Base-by-base conservation (phyloP, 2,888 invertebrate genomes). In the Choristoneura rosaceana region DNA sequence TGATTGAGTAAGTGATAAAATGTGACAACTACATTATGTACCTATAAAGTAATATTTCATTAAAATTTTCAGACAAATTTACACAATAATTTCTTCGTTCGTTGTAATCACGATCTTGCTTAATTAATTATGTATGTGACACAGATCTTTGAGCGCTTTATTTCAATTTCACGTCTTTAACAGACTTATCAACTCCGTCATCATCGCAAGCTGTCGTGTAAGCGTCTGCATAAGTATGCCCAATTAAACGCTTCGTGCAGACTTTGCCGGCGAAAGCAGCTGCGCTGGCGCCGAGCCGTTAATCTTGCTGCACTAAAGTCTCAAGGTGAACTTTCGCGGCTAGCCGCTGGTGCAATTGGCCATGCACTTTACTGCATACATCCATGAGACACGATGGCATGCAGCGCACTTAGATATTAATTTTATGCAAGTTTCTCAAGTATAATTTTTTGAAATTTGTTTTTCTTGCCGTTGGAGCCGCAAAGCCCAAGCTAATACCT, bases 321-420 rank as follows among this genome's bases (percentile, higher is more conserved):
- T 80, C 89, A 91, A 91, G 91, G 90, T 89, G 88, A 91, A 90
- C 93, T 93, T 93, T 93, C 92, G 86, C 92, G 83, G 79, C 82
- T 80, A 83, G 75, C 74, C 74, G 77, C 81, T 81, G 80, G 80
- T 83, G 67, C 75, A 78, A 75, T 76, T 71, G 69, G 76, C 74
- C 81, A 79, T 83, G 55, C 74, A 78, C 76, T 75, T 71, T 69
- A 74, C 74, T 59, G 47, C 41, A 66, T 55, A 10, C 55, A 25
- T 25, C 25, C 41, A 43, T 60, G 25, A 55, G 55, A 55, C 59
- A 41, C 9, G 14, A 8, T 34, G n/a, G 63, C 59, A 38, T 33
- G n/a, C 33, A 12, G 10, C 33, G 15, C 55, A 55, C 4, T 55
- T 52, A 52, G 50, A 52, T 9, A 12, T 25, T 12, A 12, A 55